Conservation (phyloP, 2,113 vertebrate genomes). For the Patagioenas fasciata region DNA sequence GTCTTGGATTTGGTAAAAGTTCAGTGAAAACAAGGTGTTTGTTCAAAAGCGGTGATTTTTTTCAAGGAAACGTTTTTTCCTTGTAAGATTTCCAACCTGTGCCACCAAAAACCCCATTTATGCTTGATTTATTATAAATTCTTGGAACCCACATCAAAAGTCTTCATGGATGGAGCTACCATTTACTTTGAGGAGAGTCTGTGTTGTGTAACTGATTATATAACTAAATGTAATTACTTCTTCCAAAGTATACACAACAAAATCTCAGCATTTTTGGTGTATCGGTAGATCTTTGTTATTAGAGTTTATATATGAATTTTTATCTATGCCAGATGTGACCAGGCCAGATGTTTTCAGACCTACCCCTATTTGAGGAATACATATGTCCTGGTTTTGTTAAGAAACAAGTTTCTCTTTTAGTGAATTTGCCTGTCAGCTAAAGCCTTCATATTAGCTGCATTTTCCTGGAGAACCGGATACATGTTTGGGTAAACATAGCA, state of each 20-base stretch:
- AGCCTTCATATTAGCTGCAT: too few species aligned
- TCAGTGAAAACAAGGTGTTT: neutral
- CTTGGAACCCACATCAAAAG: constrained; percentile 47
- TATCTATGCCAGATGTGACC: neutral
- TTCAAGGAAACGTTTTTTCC: neutral
- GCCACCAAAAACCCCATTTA: neutral
- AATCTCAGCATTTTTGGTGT: constrained; percentile 30
- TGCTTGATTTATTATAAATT: constrained; percentile 38
- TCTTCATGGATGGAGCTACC: neutral
- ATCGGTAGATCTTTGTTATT: constrained; percentile 15
- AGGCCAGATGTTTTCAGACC: constrained; percentile 21
- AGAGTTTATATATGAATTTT: constrained; percentile 11
- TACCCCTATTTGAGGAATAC: neutral
- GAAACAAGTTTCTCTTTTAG: too few species aligned
- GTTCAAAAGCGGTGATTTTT: neutral
- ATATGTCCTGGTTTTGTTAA: too few species aligned
- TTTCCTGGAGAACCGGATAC: too few species aligned
- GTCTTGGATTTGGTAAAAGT: neutral
- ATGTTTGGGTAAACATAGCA: too few species aligned
- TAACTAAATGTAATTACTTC: constrained; percentile 40
- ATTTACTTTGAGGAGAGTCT: constrained; percentile 3
- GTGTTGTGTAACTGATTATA: constrained; percentile 38
- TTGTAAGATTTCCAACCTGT: neutral
- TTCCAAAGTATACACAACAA: constrained; percentile 47
- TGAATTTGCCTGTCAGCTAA: too few species aligned